Base-by-base conservation (phyloP, 2,113 vertebrate species). In the Puffinus mauretanicus region DNA sequence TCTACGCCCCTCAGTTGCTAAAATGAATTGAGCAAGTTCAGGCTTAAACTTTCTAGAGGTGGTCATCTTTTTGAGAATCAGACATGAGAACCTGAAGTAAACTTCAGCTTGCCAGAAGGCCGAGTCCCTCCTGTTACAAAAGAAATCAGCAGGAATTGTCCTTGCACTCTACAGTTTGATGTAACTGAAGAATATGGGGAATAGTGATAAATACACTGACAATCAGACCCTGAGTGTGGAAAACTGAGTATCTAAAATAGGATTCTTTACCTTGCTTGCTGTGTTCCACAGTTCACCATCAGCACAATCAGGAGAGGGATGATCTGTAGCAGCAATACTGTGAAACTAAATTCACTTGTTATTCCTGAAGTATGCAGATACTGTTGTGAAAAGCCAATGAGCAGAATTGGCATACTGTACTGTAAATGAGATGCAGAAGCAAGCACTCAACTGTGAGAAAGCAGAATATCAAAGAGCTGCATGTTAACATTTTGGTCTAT, bases 171-270 rank as follows among this genome's bases (percentile, higher is more conserved):
- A 30, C 16, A 29, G 15, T 91, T 86, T 49, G 47, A 16, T 25
- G 11, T 84, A 84, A 26, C 42, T 64, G 51, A 78, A 87, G 38
- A 70, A 78, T 70, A 57, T 8, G 19, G 34, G 32, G 11, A 77
- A 49, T 58, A 62, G 36, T 4, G 4, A 51, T 61, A 76, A 76
- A 67, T 76, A 16, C 13, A 49, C 27, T 32, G 62, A 34, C 40
- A 65, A 8, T 55, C 47, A 82, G 29, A 49, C 12, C 10, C 10
- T 0, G 0, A 1, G 19, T 62, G 13, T 78, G 19, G 30, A 79
- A 77, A 87, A 84, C 26, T 1, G 0, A 55, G 15, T 86, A 34
- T 46, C 25, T 66, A 10, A 77, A 93, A 40, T 61, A 61, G 29
- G 49, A 80, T 77, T 80, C 58, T 86, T 76, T 71, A 61, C 44